Evolutionary conservation across 2,113 vertebrate genomes (phyloP).

Genomic region (Callaeas wilsoni): DNA sequence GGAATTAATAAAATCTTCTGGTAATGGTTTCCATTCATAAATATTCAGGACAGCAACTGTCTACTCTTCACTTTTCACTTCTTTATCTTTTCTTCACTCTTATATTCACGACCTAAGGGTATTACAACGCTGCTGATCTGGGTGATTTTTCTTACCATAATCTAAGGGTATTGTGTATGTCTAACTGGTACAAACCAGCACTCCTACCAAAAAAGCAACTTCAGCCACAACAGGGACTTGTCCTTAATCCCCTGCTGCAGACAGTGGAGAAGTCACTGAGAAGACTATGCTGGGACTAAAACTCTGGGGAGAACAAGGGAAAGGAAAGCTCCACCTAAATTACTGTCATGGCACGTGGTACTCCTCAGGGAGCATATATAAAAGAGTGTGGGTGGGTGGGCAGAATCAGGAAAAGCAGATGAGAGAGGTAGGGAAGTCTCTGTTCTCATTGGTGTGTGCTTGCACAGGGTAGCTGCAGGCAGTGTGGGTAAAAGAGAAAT

Average conservation of each 20-base stretch:
- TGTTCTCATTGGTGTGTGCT: rapidly evolving
- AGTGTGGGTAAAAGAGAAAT: not conserved
- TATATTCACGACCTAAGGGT: not conserved
- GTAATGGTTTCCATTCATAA: not conserved
- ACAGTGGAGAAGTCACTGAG: not conserved
- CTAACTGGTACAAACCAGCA: not conserved
- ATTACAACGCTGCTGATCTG: not conserved
- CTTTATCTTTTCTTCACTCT: not conserved
- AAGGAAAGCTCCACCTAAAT: not conserved
- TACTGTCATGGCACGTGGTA: not conserved
- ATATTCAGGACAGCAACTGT: not conserved
- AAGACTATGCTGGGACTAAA: rapidly evolving
- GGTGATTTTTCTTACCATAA: not conserved
- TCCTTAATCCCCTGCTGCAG: rapidly evolving
- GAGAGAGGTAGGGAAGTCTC: not conserved
- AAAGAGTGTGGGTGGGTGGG: not conserved
- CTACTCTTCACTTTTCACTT: not conserved
- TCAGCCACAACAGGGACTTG: not conserved
- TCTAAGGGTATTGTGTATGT: not conserved
- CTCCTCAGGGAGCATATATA: not conserved
- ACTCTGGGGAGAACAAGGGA: not conserved
- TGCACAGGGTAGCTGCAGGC: not conserved
- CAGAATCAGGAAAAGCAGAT: not conserved
- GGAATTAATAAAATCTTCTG: not conserved
- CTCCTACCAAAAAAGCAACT: not conserved